Evolutionary conservation across 2,113 vertebrate genomes (phyloP).

Genomic region (Emydura subglobosa): DNA sequence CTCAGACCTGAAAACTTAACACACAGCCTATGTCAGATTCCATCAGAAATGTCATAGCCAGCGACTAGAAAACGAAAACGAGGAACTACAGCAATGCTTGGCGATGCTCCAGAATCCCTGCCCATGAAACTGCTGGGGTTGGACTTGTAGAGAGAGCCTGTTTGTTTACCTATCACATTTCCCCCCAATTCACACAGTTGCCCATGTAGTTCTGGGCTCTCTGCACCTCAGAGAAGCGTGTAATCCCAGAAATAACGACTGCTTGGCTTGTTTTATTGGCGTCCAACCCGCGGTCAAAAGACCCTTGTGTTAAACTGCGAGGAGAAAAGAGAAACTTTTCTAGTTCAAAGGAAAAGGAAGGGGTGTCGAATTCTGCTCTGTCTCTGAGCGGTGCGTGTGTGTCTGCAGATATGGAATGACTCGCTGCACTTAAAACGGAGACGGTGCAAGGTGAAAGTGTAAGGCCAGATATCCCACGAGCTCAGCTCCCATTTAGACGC

Average conservation of each 20-base stretch:
- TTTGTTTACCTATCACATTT: background rate
- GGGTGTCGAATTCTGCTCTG: background rate
- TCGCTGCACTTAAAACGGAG: background rate
- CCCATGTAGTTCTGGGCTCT: background rate
- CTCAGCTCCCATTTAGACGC: background rate
- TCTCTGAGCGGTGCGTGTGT: background rate
- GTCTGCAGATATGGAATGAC: background rate
- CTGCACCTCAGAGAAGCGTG: background rate
- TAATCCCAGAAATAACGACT: background rate
- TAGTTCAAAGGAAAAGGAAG: background rate
- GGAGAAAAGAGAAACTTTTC: background rate
- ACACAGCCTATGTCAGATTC: background rate
- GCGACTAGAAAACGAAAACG: too few species aligned
- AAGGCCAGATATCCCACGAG: background rate
- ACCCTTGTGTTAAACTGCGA: background rate
- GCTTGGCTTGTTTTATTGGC: background rate
- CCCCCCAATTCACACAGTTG: background rate
- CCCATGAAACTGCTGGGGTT: background rate
- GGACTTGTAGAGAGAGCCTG: background rate
- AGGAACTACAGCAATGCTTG: background rate
- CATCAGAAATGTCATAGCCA: background rate
- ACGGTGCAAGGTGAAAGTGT: background rate
- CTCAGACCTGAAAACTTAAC: background rate
- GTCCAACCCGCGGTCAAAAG: background rate
- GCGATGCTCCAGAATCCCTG: background rate